phyloP scores from a whole-genome alignment of 2,888 invertebrate species.

The Andrena bucephala region DNA sequence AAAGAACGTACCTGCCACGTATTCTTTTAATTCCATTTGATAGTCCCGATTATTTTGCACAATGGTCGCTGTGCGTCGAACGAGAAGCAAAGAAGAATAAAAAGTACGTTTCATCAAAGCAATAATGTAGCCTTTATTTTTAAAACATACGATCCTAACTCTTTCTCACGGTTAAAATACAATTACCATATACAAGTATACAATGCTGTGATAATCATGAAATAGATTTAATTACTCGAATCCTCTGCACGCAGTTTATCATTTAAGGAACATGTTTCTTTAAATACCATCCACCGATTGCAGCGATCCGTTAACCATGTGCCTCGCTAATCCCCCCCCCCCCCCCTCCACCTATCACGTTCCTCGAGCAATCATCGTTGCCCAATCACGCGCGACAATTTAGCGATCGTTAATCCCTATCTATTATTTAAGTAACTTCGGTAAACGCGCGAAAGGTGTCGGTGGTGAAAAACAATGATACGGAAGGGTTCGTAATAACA shows the following conservation, averaged over 20 bases:
- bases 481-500: slow-evolving; percentile 70
- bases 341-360: neutral
- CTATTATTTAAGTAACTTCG: slow-evolving; percentile 12
- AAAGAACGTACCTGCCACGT: too few relatives aligned
- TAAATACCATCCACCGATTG: slow-evolving; percentile 19
- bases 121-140: slow-evolving; percentile 45
- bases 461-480: slow-evolving; percentile 40
- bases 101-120: slow-evolving; percentile 7
- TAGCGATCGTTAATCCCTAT: slow-evolving; percentile 7
- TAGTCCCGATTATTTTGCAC: too few relatives aligned
- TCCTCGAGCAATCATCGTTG: neutral
- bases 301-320: slow-evolving; percentile 1
- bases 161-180: slow-evolving; percentile 44
- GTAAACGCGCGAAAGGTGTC: slow-evolving; percentile 24
- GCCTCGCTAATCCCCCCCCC: neutral
- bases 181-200: slow-evolving; percentile 47
- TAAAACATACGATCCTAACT: slow-evolving; percentile 37
- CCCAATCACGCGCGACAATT: slow-evolving; percentile 4
- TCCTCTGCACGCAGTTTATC: slow-evolving; percentile 11
- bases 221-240: slow-evolving; percentile 28
- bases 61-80: too few relatives aligned
- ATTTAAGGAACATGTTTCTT: slow-evolving; percentile 40
- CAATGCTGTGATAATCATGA: slow-evolving; percentile 27
- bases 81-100: slow-evolving; percentile 1
- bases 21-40: too few relatives aligned